Percentiles rank a stretch among this genome's conserved stretches.
Conservation (phyloP, 2,113 vertebrate genomes). For the Clarias magur region DNA sequence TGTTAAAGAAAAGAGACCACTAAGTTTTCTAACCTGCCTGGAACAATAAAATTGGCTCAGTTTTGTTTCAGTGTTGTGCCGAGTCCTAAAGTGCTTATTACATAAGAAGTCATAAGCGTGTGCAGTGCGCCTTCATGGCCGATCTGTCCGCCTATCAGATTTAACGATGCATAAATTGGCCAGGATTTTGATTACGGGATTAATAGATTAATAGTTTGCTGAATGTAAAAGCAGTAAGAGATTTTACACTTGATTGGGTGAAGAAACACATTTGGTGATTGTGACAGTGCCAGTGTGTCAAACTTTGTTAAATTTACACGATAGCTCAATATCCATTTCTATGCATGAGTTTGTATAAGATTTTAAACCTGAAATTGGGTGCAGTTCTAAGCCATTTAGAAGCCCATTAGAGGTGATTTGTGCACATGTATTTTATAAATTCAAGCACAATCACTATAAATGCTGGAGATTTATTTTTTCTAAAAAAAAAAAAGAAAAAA, state of each 20-base stretch:
- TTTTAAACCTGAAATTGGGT: neutral
- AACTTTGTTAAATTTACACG: neutral
- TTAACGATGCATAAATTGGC: too few relatives aligned
- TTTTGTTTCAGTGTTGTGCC: neutral
- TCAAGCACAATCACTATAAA: neutral
- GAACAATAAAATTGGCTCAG: neutral
- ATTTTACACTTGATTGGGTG: too few relatives aligned
- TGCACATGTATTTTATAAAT: neutral
- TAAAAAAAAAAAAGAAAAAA: too few relatives aligned
- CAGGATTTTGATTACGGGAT: neutral
- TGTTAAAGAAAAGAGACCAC: neutral
- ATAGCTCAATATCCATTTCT: neutral
- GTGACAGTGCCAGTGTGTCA: too few relatives aligned
- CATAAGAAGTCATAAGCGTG: neutral
- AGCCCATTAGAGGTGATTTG: neutral
- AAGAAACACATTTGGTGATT: too few relatives aligned
- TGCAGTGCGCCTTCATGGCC: neutral
- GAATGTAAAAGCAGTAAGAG: neutral
- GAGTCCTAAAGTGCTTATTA: neutral
- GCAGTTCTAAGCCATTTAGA: neutral
- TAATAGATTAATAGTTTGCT: neutral
- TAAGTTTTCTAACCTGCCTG: neutral
- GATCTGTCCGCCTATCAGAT: neutral
- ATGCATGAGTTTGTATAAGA: too few relatives aligned
- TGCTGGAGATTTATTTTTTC: neutral